Base-by-base conservation (phyloP, 1,140 invertebrate genomes). In the Drosophila mauritiana region DNA sequence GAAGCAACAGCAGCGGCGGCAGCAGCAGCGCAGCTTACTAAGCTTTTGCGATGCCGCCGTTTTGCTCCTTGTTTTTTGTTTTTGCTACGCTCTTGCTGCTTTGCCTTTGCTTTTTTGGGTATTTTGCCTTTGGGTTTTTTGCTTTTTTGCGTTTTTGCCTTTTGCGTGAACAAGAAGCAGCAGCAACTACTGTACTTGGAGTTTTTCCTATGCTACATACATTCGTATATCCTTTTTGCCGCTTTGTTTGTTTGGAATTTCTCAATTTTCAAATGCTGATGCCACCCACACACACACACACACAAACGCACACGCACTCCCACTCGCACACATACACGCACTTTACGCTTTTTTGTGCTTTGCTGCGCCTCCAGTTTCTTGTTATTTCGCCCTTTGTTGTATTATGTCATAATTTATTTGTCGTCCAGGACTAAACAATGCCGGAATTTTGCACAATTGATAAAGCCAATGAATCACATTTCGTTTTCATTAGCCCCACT, bases 31-130 rank as follows among this genome's bases (percentile, higher is more conserved):
- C 79, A 80, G 83, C 84, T 82, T 70, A 73, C 76, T 83, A 89
- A 88, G 83, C 83, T 89, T 88, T 88, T 89, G 67, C 59, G 57
- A 67, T 65, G 73, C 55, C 70, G 82, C 46, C 48, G 65, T 69
- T 82, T 83, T 82, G 79, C 83, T 86, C 83, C 83, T 86, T 86
- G 83, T 88, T 88, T 86, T 85, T 88, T 86, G 83, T 88, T 88
- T 86, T 85, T 85, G 82, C 82, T 81, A 78, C 82, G 82, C 78
- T 85, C 72, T 85, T 72, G 80, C 76, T 73, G 78, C 55, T 68
- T 46, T 77, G 58, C 72, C 17, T 73, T 57, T 73, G 80, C 70
- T 67, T 20, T 45, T 84, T 83, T 68, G 79, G 69, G 57, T 83
- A 75, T 64, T 63, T 54, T 61, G 37, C 12, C 10, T 73, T 81